Base-by-base conservation (phyloP, 2,888 invertebrate species). In the Fabriciana adippe region DNA sequence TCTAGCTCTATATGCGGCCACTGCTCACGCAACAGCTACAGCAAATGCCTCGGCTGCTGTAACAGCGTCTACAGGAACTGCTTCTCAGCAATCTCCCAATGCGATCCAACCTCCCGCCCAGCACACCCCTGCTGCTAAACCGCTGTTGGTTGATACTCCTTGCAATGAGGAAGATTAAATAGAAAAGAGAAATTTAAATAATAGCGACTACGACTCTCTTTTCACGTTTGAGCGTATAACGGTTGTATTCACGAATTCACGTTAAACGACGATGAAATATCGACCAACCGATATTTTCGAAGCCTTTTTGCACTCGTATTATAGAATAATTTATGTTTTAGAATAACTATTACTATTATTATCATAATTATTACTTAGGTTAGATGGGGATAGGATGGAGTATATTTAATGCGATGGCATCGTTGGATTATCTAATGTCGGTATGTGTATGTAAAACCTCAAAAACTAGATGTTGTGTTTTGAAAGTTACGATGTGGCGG, bases 351-450 rank as follows among this genome's bases (percentile, higher is more conserved):
- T 72, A 62, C 70, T 87, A 84, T 71, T 72, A 72, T 69, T 72
- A 67, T 67, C 61, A 83, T 77, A 77, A 79, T 79, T 79, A 75
- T 81, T 81, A 82, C 74, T 54, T 89, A 88, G 85, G 82, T 80
- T 86, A 85, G 79, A 86, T 83, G 87, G 91, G 92, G 89, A 89
- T 86, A 83, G 84, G 88, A 86, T 84, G 84, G 86, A 80, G 88
- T 86, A 81, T 86, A 87, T 72, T 85, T 83, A 85, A 81, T 83
- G 85, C 80, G 88, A 88, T 82, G 90, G 91, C 79, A 90, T 85
- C 86, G 91, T 89, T 87, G 86, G 83, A 84, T 85, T 85, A 85
- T 83, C 84, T 79, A 84, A 81, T 86, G 84, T 86, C 76, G 86
- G 85, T 87, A 84, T 81, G 81, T 86, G 89, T 75, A 66, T 74